These are phyloP conservation scores for Folsomia manolachei DNA, from an alignment of 2,888 invertebrate genomes.

Conservation along the genomic window DNA sequence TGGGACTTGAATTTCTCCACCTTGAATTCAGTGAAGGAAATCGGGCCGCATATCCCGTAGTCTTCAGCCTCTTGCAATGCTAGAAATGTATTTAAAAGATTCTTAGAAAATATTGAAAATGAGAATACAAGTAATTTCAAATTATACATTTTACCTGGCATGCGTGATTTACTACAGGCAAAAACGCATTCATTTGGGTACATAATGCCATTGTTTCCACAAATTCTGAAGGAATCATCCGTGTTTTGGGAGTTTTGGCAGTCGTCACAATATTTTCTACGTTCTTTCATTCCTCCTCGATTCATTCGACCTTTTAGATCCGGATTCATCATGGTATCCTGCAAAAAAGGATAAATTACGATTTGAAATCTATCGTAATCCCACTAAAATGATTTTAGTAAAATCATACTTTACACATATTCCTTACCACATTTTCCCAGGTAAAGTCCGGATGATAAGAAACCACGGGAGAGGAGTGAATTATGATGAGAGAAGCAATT, in stretches of 20 bases:
- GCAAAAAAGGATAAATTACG: not conserved
- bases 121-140: not conserved
- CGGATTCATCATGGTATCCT: conserved; percentile 36
- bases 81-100: too few relatives aligned
- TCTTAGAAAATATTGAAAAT: not conserved
- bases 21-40: conserved; percentile 39
- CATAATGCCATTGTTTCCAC: conserved; percentile 36
- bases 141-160: conserved; percentile 30
- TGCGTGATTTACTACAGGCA: conserved; percentile 32
- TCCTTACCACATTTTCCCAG: conserved; percentile 34
- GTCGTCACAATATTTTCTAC: conserved; percentile 35
- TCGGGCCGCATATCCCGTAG: conserved; percentile 31
- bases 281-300: conserved; percentile 21
- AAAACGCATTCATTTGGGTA: conserved; percentile 36
- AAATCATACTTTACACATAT: too few relatives aligned
- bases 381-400: too few relatives aligned
- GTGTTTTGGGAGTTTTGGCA: conserved; percentile 29
- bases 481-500: not conserved
- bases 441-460: conserved; percentile 30
- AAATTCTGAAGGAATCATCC: conserved; percentile 34
- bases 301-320: conserved; percentile 34
- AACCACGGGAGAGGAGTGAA: conserved; percentile 7
- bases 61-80: conserved; percentile 28
- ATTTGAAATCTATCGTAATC: not conserved
- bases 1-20: conserved; percentile 33